Conservation (phyloP, 2,113 vertebrate genomes). For the Penelope pileata region DNA sequence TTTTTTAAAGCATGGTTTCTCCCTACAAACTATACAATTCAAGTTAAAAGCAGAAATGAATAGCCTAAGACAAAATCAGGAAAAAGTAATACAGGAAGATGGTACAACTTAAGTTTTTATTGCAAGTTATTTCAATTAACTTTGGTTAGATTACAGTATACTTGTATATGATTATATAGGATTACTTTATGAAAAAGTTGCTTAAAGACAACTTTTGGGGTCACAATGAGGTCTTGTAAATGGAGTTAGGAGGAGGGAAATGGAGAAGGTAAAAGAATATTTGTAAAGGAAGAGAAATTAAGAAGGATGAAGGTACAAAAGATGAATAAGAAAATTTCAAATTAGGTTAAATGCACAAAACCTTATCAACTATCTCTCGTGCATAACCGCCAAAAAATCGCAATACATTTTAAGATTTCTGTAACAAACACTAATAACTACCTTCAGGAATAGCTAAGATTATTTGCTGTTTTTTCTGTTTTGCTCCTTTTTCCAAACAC, state of each 20-base stretch:
- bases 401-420: not conserved
- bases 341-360: not conserved
- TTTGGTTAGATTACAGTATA: not conserved
- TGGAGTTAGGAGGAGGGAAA: not conserved
- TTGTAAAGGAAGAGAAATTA: not conserved
- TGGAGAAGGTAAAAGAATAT: not conserved
- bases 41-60: not conserved
- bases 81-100: not conserved
- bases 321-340: not conserved
- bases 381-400: not conserved
- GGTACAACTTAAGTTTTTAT: not conserved
- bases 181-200: not conserved
- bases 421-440: not conserved
- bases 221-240: fast-evolving
- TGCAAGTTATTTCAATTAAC: not conserved
- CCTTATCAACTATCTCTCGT: not conserved
- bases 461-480: not conserved
- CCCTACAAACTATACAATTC: not conserved
- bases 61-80: not conserved
- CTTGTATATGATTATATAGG: not conserved
- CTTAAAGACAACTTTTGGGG: not conserved
- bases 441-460: not conserved
- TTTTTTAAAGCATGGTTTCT: not conserved
- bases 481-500: not conserved
- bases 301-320: not conserved